Base-by-base conservation (phyloP, 2,888 invertebrate genomes). In the Micropterix aruncella region DNA sequence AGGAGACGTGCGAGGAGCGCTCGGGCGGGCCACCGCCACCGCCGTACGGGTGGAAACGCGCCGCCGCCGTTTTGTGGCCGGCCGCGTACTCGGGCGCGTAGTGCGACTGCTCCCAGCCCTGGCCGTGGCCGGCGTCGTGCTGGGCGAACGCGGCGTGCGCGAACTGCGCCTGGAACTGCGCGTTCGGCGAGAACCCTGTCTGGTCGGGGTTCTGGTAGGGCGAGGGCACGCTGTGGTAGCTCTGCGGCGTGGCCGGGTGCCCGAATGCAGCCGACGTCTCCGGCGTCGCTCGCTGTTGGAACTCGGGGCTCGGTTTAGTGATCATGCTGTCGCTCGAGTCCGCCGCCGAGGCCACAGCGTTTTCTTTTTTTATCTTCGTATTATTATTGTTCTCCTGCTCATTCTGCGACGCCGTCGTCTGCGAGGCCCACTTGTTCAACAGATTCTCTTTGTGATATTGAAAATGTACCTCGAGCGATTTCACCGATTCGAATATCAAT, bases 401-500 rank as follows among this genome's bases (percentile, higher is more conserved):
- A 60, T 70, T 67, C 53, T 70, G 70, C 45, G 64, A 59, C 58
- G 70, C 73, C 42, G 60, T 59, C 19, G 65, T 60, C 54, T 70
- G 78, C 40, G 71, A 75, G 43, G 77, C 78, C 85, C 85, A 85
- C 64, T 81, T 82, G 51, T 75, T 79, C 57, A 83, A 67, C 54
- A 84, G 67, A 58, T 83, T 83, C 57, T 85, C 83, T 61, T 84
- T 82, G 56, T 85, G 83, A 62, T 86, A 87, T 57, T 81, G 80
- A 55, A 84, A 68, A 65, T 87, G 87, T 51, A 86, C 85, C 56
- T 85, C 81, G 52, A 87, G 71, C 47, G 84, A 85, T 56, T 81
- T 81, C 47, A 77, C 75, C 54, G 83, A 82, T 60, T 87, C 83
- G 59, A 87, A 76, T 56, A 74, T 77, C 52, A 84, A 66, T 56